phyloP scores from a whole-genome alignment of 2,797 vertebrate species.

The Clarias platycephalus region DNA sequence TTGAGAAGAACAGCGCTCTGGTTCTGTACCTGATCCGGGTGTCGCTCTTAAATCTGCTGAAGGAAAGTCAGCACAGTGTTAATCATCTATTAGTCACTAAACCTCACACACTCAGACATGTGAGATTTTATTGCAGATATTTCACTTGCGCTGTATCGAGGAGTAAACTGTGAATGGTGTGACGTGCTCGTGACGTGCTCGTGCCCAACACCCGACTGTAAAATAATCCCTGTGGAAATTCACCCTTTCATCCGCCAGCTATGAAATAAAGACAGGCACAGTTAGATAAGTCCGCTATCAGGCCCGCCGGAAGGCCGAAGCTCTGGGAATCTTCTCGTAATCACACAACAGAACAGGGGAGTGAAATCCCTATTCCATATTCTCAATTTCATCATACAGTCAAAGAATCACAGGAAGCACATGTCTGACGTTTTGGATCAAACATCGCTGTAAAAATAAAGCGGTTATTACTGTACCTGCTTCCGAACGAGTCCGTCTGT shows the following conservation, averaged over 20 bases:
- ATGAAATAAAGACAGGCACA: conserved; percentile 74
- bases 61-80: too few relatives aligned
- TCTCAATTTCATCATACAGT: background rate
- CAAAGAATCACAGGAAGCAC: background rate
- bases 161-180: conserved; percentile 10
- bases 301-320: background rate
- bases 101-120: too few relatives aligned
- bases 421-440: background rate
- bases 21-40: too few relatives aligned
- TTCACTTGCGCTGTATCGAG: background rate
- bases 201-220: conserved; percentile 49
- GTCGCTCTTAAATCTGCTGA: too few relatives aligned
- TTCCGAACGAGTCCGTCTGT: conserved; percentile 6
- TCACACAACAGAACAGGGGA: background rate
- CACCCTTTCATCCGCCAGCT: too few relatives aligned
- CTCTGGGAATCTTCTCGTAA: background rate
- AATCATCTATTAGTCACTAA: too few relatives aligned
- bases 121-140: too few relatives aligned
- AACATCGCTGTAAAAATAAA: background rate
- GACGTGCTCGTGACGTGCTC: conserved; percentile 6
- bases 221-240: too few relatives aligned
- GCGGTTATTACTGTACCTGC: background rate
- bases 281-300: conserved; percentile 39
- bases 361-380: background rate
- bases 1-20: too few relatives aligned